These are phyloP conservation scores for Mugil cephalus DNA, from an alignment of 2,113 vertebrate species.

Conservation along the genomic window DNA sequence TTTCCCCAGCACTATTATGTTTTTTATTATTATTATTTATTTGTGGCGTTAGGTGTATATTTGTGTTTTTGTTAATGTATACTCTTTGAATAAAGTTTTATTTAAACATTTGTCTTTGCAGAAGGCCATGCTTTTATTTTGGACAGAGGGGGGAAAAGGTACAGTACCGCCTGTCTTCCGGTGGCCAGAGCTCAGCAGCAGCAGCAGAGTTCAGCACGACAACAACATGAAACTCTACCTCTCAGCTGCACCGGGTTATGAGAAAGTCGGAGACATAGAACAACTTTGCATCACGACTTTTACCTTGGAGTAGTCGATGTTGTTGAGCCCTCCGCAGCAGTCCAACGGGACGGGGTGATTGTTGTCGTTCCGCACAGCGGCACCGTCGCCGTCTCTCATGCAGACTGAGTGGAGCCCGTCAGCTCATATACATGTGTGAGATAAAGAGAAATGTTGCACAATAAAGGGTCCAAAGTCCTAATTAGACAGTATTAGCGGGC, in stretches of 20 bases:
- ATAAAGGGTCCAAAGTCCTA: not conserved
- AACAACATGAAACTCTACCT: too few species aligned
- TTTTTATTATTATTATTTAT: too few species aligned
- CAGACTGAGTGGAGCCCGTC: not conserved
- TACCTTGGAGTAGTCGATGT: constrained; percentile 85
- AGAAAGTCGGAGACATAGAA: rapidly evolving
- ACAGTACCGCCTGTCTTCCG: constrained; percentile 1
- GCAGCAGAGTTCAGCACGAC: too few species aligned
- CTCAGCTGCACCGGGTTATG: rapidly evolving
- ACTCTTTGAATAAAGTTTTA: too few species aligned
- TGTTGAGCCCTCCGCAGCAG: constrained; percentile 83
- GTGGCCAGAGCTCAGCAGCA: not conserved
- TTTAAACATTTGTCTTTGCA: too few species aligned
- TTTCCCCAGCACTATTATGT: too few species aligned
- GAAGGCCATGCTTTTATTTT: constrained; percentile 54
- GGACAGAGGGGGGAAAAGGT: not conserved
- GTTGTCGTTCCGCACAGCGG: not conserved
- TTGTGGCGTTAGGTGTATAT: too few species aligned
- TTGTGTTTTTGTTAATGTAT: too few species aligned
- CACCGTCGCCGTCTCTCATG: constrained; percentile 54
- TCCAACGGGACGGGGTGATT: constrained; percentile 49
- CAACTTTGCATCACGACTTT: not conserved
- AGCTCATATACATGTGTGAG: too few species aligned
- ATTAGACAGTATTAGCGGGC: not conserved
- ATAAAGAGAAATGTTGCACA: constrained; percentile 11